phyloP scores from a whole-genome alignment of 2,113 vertebrate species.

The Python bivittatus region DNA sequence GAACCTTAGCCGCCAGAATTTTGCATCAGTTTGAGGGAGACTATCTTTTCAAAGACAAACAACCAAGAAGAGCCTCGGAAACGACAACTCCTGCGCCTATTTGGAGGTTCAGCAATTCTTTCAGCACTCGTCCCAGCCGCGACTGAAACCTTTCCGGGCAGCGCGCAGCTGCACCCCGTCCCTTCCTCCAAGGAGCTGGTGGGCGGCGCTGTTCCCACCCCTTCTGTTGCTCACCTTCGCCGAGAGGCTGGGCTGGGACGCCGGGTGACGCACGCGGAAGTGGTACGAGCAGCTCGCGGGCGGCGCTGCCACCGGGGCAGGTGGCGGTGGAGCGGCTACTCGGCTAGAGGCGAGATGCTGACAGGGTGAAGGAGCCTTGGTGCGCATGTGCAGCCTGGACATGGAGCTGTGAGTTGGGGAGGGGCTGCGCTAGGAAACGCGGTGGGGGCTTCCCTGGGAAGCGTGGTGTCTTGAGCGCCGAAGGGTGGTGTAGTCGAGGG shows the following conservation, averaged over 20 bases:
- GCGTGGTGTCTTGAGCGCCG: background rate
- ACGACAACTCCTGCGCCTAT: background rate
- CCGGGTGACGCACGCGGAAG: slow-evolving; percentile 17
- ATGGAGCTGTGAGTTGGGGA: slow-evolving; percentile 27
- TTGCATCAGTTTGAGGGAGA: background rate
- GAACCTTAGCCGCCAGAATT: background rate
- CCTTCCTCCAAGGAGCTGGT: background rate
- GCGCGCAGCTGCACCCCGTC: background rate
- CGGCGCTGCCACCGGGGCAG: background rate
- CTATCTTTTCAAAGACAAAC: background rate
- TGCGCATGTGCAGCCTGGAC: background rate
- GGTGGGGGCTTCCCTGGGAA: background rate
- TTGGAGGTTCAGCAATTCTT: background rate
- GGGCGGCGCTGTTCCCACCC: background rate
- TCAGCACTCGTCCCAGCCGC: background rate
- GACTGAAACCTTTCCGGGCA: too few species aligned
- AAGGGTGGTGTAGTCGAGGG: background rate
- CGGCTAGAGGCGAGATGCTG: background rate
- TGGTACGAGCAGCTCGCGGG: rapidly evolving
- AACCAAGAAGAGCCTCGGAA: background rate
- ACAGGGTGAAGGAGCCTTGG: background rate
- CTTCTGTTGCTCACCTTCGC: background rate
- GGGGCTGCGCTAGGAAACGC: background rate
- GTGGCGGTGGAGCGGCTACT: background rate
- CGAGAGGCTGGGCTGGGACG: background rate